A percentile compares a stretch with the other conserved stretches of the same genome.
phyloP scores from a whole-genome alignment of 92 coral and sea anemone genomes.

The Virgularia gustaviana region DNA sequence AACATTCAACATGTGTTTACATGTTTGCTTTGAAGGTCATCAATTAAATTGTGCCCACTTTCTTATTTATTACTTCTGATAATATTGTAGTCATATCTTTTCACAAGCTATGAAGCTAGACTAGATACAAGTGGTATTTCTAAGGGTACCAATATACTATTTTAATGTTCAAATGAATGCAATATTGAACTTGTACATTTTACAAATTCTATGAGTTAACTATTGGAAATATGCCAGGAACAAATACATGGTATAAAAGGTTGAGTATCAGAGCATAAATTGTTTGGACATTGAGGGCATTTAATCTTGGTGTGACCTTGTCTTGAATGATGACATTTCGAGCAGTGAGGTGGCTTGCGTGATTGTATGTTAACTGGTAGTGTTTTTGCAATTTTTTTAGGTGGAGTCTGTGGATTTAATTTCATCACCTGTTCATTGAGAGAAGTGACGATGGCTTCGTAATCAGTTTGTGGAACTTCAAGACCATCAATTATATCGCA shows the following conservation, averaged over 20 bases:
- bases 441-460: not conserved
- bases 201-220: not conserved
- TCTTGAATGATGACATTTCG: slow-evolving; percentile 31
- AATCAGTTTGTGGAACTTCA: not conserved
- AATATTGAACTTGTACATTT: not conserved
- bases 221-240: slow-evolving; percentile 17
- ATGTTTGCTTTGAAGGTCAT: no score
- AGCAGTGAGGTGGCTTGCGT: slow-evolving; percentile 47
- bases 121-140: no score
- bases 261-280: slow-evolving; percentile 11
- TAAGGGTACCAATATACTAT: not conserved
- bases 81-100: no score
- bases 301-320: slow-evolving; percentile 25
- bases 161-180: not conserved
- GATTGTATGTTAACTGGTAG: not conserved
- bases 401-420: not conserved
- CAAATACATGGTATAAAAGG: slow-evolving; percentile 35
- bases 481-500: slow-evolving; percentile 1
- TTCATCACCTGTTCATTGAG: not conserved
- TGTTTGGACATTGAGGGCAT: slow-evolving; percentile 37
- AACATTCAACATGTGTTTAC: no score
- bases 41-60: no score
- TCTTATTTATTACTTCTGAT: no score
- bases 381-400: not conserved
- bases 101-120: no score